Evolutionary conservation across 2,888 invertebrate genomes (phyloP).

Genomic region (Drosophila birchii): DNA sequence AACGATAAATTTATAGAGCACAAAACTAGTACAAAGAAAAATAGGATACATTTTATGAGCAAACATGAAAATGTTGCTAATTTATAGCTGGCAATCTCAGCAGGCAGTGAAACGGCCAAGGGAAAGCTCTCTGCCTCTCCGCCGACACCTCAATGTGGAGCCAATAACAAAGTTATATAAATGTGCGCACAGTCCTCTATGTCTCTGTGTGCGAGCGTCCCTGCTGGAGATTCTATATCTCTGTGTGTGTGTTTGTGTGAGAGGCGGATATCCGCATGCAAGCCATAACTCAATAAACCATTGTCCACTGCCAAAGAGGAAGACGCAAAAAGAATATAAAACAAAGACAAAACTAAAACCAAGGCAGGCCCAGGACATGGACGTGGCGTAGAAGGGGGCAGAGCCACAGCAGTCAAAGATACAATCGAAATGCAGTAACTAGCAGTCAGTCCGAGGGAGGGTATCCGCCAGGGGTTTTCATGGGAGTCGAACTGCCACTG

Average conservation of each 20-base stretch:
- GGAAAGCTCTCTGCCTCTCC: constrained; percentile 18
- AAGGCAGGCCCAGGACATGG: constrained; percentile 20
- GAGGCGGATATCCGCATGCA: constrained; percentile 78
- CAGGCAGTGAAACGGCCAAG: constrained; percentile 26
- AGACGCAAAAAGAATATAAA: constrained; percentile 53
- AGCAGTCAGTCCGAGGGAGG: constrained; percentile 26
- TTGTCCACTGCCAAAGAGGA: constrained; percentile 68
- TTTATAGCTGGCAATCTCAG: constrained; percentile 62
- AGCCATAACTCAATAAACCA: constrained; percentile 79
- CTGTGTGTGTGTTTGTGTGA: constrained; percentile 49
- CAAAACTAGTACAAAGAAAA: constrained; percentile 28
- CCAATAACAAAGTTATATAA: constrained; percentile 73
- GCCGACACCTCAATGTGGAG: constrained; percentile 65
- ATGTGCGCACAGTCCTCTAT: constrained; percentile 33
- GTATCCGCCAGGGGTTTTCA: constrained; percentile 1
- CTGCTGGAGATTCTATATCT: constrained; percentile 1
- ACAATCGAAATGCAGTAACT: constrained; percentile 78
- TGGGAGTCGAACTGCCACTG: constrained; percentile 21
- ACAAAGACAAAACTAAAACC: constrained; percentile 63
- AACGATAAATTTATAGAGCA: constrained; percentile 43
- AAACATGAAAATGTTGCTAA: constrained; percentile 71
- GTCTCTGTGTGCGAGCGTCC: not conserved
- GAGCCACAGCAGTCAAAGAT: constrained; percentile 68
- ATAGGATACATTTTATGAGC: constrained; percentile 61
- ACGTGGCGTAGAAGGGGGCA: not conserved